Conservation (phyloP, 2,888 invertebrate species). For the Drosophila nigricruria region DNA sequence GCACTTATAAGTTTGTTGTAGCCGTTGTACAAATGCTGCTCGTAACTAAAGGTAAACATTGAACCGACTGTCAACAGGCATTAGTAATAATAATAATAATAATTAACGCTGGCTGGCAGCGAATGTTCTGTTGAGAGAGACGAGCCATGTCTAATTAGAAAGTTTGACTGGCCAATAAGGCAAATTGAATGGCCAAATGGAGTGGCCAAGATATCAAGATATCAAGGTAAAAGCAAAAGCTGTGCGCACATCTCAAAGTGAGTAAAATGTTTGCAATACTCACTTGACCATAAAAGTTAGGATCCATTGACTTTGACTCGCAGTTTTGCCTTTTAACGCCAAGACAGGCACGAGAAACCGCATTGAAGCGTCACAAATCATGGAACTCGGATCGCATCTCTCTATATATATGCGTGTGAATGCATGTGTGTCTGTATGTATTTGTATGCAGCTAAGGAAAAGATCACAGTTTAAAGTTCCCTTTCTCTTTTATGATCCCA, state of each 20-base stretch:
- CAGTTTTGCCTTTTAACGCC: conserved; percentile 41
- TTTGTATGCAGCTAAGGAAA: conserved; percentile 28
- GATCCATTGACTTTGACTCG: conserved; percentile 33
- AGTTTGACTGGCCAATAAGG: conserved; percentile 65
- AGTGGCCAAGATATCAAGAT: conserved; percentile 39
- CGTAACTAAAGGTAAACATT: conserved; percentile 42
- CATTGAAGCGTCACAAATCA: conserved; percentile 74
- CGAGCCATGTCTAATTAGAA: conserved; percentile 66
- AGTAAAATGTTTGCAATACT: conserved; percentile 74
- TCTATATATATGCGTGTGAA: neutral
- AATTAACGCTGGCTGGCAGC: conserved; percentile 19
- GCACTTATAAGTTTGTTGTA: conserved; percentile 32
- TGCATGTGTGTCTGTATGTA: conserved; percentile 2
- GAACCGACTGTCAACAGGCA: conserved; percentile 32
- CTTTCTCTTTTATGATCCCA: conserved; percentile 68
- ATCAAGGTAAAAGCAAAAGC: conserved; percentile 30
- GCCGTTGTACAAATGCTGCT: conserved; percentile 5
- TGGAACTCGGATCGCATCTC: conserved; percentile 20
- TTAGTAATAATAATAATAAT: conserved; percentile 19
- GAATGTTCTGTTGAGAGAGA: conserved; percentile 27
- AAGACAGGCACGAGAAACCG: conserved; percentile 49
- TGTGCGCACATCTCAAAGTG: conserved; percentile 28
- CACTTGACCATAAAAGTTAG: conserved; percentile 72
- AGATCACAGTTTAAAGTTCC: conserved; percentile 48
- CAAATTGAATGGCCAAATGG: conserved; percentile 55